These are phyloP conservation scores for Ciconia nigra DNA, from an alignment of 2,797 vertebrate species.

Conservation along the genomic window DNA sequence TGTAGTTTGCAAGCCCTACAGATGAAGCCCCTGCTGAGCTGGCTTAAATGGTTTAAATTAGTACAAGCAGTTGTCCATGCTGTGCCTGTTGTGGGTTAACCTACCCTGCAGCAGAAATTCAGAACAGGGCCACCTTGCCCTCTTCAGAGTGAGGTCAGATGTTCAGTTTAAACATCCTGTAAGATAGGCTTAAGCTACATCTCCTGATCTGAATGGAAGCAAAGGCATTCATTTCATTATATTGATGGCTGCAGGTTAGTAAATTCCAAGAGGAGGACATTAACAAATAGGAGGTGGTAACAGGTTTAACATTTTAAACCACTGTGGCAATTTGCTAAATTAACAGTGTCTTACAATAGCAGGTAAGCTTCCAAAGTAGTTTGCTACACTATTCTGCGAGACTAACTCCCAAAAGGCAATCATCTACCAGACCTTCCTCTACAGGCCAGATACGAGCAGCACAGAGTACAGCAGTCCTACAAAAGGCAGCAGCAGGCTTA, in stretches of 20 bases:
- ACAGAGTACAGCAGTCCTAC: background rate
- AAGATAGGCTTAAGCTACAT: background rate
- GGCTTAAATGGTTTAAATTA: background rate
- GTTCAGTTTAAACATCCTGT: background rate
- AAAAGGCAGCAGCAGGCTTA: constrained; percentile 7
- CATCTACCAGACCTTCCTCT: background rate
- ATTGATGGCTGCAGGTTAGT: background rate
- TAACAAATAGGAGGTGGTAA: background rate
- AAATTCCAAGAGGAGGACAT: background rate
- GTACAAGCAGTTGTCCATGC: background rate
- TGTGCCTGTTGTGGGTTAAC: background rate
- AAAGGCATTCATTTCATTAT: background rate
- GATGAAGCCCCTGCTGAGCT: background rate
- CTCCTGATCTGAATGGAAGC: background rate
- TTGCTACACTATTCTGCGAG: background rate
- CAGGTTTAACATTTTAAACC: background rate
- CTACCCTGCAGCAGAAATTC: background rate
- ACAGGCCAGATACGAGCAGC: background rate
- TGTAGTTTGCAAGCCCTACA: background rate
- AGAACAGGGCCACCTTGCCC: background rate
- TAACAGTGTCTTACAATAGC: background rate
- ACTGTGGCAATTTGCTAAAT: background rate
- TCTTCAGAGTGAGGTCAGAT: background rate
- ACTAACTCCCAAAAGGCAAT: background rate
- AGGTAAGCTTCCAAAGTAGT: background rate